Evolutionary conservation across 2,113 vertebrate species (phyloP), one percentile per base, ranked within the genome.

Genomic region (Spea multiplicata): DNA sequence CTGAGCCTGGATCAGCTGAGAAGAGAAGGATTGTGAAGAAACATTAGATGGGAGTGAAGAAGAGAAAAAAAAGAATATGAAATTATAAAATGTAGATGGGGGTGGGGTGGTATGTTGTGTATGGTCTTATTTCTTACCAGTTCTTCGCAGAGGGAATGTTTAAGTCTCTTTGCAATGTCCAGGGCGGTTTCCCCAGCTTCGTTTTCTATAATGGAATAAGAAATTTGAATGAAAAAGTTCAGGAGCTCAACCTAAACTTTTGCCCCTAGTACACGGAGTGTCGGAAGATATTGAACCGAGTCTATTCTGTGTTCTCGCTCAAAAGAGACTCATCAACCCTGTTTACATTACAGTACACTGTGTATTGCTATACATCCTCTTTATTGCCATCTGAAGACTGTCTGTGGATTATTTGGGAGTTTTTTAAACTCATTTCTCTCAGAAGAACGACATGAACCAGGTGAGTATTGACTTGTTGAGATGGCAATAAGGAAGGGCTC

Each of bases 111-210:
- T n/a, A n/a, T 30, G 2, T 30, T 44, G 16, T 52, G 16, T 61
- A 50, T 73, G 71, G 9, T 10, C 53, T 16, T 47, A 66, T 52
- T 52, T 81, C 86, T 81, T 86, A 93, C 91, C 90, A 91, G 74
- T 45, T 91, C 88, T 81, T 91, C 89, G 82, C 89, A 89, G 9
- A 89, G 66, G 3, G 69, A 55, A 81, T 91, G 82, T 66, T 83
- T 88, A 68, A 87, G 82, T 78, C 80, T 86, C 67, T 78, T 86
- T 67, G 88, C 87, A 59, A 91, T 75, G 70, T 90, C 91, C 67
- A 91, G 71, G 2, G 85, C 86, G 0, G 79, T 90, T 79, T 91
- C 90, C 69, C 88, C 87, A 4, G 44, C 80, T 80, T 87, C 66
- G 17, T 92, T 92, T 77, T 87, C 90, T 92, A 75, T 66, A 13